phyloP scores from a whole-genome alignment of 2,113 vertebrate species.

The Xiphophorus maculatus region DNA sequence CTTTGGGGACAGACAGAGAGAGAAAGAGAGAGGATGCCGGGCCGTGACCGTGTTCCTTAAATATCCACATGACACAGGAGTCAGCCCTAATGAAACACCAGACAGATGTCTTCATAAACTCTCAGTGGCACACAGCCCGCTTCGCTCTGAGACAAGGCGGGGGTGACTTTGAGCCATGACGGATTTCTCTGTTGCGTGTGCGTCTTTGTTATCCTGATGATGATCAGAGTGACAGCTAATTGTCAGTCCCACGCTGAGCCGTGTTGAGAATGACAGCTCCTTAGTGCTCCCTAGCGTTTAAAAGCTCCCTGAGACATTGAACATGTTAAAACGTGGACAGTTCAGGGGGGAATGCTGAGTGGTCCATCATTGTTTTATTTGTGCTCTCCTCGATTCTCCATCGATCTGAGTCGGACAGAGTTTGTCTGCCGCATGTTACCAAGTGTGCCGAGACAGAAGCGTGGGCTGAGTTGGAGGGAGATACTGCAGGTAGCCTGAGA shows the following conservation, averaged over 20 bases:
- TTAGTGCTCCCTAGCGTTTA: conserved; percentile 51
- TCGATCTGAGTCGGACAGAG: conserved; percentile 1
- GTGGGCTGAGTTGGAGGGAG: neutral
- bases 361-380: conserved; percentile 35
- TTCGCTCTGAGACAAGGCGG: conserved; percentile 37
- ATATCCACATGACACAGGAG: conserved; percentile 47
- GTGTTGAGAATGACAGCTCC: conserved; percentile 49
- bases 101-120: conserved; percentile 68
- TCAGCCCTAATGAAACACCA: conserved; percentile 68
- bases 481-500: conserved; percentile 1
- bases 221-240: conserved; percentile 59
- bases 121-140: conserved; percentile 27
- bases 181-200: conserved; percentile 27
- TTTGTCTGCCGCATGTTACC: neutral
- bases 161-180: conserved; percentile 70
- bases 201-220: conserved; percentile 28
- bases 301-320: conserved; percentile 23
- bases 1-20: conserved; percentile 9
- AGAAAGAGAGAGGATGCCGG: neutral
- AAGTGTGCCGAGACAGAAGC: neutral
- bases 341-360: neutral
- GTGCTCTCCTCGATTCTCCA: conserved; percentile 4
- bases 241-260: conserved; percentile 45
- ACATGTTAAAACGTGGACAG: conserved; percentile 8
- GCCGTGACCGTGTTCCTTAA: conserved; percentile 29